Percentiles rank a stretch among this genome's conserved stretches.
Evolutionary conservation across 2,797 vertebrate genomes (phyloP).

Genomic region (Choloepus didactylus): DNA sequence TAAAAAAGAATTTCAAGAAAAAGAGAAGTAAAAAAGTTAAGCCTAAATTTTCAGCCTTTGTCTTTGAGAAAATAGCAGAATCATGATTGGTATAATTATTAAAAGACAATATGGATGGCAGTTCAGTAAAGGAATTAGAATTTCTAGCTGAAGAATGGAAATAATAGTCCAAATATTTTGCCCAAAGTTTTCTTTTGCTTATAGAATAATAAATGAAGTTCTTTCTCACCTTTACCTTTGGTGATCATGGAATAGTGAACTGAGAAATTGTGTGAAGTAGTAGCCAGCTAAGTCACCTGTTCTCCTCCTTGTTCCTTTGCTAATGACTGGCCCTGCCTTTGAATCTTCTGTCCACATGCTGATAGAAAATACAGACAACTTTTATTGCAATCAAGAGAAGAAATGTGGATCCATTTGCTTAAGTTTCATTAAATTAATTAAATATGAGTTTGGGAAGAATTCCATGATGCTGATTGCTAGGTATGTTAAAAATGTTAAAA

Average conservation of each 20-base stretch:
- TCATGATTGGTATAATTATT: background rate
- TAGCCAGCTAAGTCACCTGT: background rate
- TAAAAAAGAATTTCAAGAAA: background rate
- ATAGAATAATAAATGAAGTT: constrained; percentile 1
- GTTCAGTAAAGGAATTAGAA: background rate
- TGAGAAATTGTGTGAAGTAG: background rate
- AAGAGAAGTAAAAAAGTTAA: background rate
- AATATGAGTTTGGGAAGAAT: background rate
- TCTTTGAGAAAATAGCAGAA: background rate
- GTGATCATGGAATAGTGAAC: background rate
- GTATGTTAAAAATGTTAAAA: background rate
- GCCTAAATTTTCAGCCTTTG: background rate
- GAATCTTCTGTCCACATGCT: background rate
- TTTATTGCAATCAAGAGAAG: constrained; percentile 39
- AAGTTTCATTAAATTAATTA: constrained; percentile 17
- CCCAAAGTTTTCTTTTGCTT: background rate
- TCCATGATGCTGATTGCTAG: background rate
- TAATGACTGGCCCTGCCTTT: background rate
- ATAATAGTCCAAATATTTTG: background rate
- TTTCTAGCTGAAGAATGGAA: background rate
- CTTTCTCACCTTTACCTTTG: background rate
- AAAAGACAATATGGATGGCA: background rate
- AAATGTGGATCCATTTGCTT: constrained; percentile 3
- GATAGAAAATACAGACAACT: background rate
- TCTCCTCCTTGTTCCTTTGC: background rate